Evolutionary conservation across 2,888 invertebrate species (phyloP).

Genomic region (Hypselothyrea guttata): DNA sequence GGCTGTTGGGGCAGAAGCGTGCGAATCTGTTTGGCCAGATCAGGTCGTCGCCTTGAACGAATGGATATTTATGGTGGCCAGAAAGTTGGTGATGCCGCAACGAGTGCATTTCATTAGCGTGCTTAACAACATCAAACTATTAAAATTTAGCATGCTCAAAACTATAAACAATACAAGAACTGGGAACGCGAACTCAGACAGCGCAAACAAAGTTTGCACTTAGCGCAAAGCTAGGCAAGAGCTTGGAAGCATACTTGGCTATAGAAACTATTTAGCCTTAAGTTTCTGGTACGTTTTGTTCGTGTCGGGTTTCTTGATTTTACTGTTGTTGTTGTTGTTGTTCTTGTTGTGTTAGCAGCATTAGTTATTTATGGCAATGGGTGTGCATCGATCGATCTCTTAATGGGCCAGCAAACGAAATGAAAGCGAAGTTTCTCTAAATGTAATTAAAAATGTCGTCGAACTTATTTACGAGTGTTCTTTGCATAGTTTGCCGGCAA

Average conservation of each 20-base stretch:
- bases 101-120: constrained; percentile 69
- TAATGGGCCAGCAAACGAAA: constrained; percentile 30
- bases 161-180: constrained; percentile 63
- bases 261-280: constrained; percentile 69
- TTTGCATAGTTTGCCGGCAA: constrained; percentile 58
- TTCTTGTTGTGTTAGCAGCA: constrained; percentile 33
- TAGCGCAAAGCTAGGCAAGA: constrained; percentile 45
- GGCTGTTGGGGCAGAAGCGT: constrained; percentile 12
- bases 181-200: too few relatives aligned
- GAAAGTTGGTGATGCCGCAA: constrained; percentile 28
- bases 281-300: constrained; percentile 49
- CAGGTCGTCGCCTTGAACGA: constrained; percentile 40
- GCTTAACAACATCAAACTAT: constrained; percentile 68
- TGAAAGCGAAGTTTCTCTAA: constrained; percentile 51
- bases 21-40: constrained; percentile 32
- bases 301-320: constrained; percentile 19
- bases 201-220: constrained; percentile 22
- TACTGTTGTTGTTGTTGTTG: constrained; percentile 19
- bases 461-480: constrained; percentile 76
- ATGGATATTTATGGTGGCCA: constrained; percentile 39
- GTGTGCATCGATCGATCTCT: constrained; percentile 70
- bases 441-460: constrained; percentile 77
- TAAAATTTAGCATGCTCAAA: constrained; percentile 58
- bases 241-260: constrained; percentile 42
- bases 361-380: constrained; percentile 68